These are phyloP conservation scores for Atlantisia rogersi DNA, from an alignment of 2,113 vertebrate genomes.

Conservation along the genomic window DNA sequence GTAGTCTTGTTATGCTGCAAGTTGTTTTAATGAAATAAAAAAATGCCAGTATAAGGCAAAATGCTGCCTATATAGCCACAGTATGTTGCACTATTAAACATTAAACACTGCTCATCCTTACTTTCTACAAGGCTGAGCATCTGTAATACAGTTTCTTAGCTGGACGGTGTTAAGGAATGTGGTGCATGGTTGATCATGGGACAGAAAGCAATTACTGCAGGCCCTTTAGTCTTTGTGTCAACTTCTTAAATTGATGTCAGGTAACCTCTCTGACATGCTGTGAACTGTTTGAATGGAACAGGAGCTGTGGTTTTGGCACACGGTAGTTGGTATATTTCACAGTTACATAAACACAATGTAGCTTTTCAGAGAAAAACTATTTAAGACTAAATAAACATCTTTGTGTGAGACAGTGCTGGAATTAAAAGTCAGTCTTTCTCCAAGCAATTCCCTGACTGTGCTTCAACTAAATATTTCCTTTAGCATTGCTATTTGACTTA, in stretches of 20 bases:
- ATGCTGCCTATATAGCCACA: neutral
- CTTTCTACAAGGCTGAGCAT: neutral
- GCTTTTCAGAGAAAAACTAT: neutral
- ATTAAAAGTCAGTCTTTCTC: neutral
- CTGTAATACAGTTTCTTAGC: neutral
- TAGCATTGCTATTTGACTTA: neutral
- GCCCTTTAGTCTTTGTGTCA: neutral
- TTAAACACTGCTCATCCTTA: neutral
- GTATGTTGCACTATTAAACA: neutral
- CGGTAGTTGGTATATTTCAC: neutral
- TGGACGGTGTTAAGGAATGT: neutral
- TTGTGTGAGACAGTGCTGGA: neutral
- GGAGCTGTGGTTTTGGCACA: neutral
- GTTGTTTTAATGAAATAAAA: neutral
- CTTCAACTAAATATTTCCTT: constrained; percentile 11
- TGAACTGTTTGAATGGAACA: neutral
- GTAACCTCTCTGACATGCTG: neutral
- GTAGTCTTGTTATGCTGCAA: neutral
- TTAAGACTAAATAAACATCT: neutral
- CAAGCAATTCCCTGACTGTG: neutral
- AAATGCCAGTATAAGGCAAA: neutral
- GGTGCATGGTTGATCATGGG: neutral
- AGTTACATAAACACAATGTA: neutral
- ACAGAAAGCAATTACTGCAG: neutral
- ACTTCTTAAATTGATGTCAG: neutral